Base-by-base conservation (phyloP, 2,888 invertebrate genomes). In the Troglohyphantes excavatus region DNA sequence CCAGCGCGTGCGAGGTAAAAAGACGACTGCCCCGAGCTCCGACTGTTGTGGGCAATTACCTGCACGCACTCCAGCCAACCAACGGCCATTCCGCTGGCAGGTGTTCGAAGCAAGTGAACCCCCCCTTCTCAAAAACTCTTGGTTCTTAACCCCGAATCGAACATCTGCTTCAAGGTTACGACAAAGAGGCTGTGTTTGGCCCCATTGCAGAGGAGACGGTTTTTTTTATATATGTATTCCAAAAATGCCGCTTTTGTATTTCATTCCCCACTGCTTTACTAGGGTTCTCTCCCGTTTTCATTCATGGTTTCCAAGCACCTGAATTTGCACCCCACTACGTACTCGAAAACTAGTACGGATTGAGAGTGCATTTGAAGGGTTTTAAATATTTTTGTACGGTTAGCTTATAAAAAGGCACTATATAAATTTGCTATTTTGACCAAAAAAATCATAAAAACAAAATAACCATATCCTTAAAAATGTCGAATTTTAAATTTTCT, bases 111-210 rank as follows among this genome's bases (percentile, higher is more conserved):
- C 61, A 53, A 13, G 0, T 53, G 17, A n/a, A 9, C n/a, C 53
- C 53, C 53, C 53, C 46, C 46, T 13, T 17, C 46, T 11, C 53
- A 13, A 33, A 3, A 33, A 13, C 17, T 53, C n/a, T n/a, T 73
- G 81, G 81, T 73, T 73, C 67, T 81, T 81, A 29, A 81, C 85
- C 75, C 81, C 67, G 59, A 46, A n/a, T 43, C 46, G 23, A 86
- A 79, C 87, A 88, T 65, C 87, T 88, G 87, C 86, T 79, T 63
- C 76, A 87, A 87, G 86, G 86, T 87, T 46, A 72, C 17, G 46
- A 72, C 72, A 72, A 76, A 76, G 59, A 29, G 21, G 23, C 78
- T 21, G 19, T 2, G 43, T 29, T 59, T 68, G 72, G 19, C 39
- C 46, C 33, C 33, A 53, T 2, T 2, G n/a, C 9, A 53, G 17